Evolutionary conservation across 1,140 invertebrate genomes (phyloP).

Genomic region (Aphelinus atriplicis): DNA sequence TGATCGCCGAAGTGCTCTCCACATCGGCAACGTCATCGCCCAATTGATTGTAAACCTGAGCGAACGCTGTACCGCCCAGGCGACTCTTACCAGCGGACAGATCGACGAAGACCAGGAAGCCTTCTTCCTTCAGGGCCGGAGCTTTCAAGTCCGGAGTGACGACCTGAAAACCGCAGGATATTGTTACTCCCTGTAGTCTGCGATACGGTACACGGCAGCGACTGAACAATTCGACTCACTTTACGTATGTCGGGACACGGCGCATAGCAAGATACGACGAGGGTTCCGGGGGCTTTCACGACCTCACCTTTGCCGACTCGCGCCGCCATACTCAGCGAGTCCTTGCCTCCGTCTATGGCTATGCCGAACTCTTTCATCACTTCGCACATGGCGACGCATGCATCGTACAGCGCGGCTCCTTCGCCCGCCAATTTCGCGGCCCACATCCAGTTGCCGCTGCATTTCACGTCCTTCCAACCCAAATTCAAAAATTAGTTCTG

Average conservation of each 20-base stretch:
- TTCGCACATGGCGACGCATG: constrained; percentile 88
- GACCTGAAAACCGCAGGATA: constrained; percentile 41
- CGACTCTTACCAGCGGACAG: constrained; percentile 74
- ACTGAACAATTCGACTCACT: constrained; percentile 52
- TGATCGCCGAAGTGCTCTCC: constrained; percentile 74
- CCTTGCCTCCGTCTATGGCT: constrained; percentile 97
- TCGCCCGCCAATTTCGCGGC: constrained; percentile 92
- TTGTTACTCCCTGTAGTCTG: constrained; percentile 14
- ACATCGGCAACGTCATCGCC: constrained; percentile 86
- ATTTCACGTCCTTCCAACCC: constrained; percentile 83
- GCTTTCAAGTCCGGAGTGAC: constrained; percentile 91
- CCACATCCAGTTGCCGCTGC: constrained; percentile 99
- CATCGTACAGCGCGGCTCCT: constrained; percentile 85
- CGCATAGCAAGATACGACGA: constrained; percentile 95
- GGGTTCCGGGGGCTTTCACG: constrained; percentile 90
- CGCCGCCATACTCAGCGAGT: constrained; percentile 97
- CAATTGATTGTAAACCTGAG: constrained; percentile 89
- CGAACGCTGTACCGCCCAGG: constrained; percentile 90
- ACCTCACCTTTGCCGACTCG: constrained; percentile 73
- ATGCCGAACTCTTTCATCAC: constrained; percentile 89
- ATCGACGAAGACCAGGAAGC: constrained; percentile 76
- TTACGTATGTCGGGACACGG: constrained; percentile 88
- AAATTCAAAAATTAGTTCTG: not conserved
- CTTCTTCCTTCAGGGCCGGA: constrained; percentile 66
- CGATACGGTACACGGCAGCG: not conserved